Evolutionary conservation across 2,888 invertebrate genomes (phyloP), one percentile per base, ranked within the genome.

Genomic region (Drosophila affinis): DNA sequence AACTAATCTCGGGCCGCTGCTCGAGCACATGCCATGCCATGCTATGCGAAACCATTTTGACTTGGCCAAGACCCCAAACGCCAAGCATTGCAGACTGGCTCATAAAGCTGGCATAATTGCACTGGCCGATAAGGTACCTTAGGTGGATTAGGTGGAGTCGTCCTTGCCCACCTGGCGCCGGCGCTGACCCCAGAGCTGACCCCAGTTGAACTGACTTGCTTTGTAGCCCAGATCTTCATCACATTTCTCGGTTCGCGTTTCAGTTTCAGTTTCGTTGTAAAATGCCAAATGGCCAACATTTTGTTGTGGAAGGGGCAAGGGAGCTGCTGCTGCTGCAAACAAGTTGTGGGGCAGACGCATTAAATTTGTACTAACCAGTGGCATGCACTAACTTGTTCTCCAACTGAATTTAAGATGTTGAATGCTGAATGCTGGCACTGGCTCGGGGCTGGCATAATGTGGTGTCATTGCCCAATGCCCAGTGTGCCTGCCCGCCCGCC

Each of bases 51-150:
- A 65, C 44, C 64, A 46, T 64, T 68, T 71, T 55, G 72, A 72
- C 76, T 61, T 62, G 79, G 74, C 77, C 79, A 75, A 77, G 79
- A 81, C 79, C 77, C 71, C 76, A 52, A 48, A 70, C 65, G 57
- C 60, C 61, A 58, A 51, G 39, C 39, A n/a, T 39, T 39, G n/a
- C 39, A 39, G 60, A 63, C 68, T 47, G 47, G 17, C 46, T 47
- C 47, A 18, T 47, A 47, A 47, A 47, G 17, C 47, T 4, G 18
- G 18, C 47, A 18, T 47, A 12, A 47, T 18, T 17, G 39, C 39
- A 39, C 39, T 39, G 39, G 39, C n/a, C n/a, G 39, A 39, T 39
- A 39, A 39, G 39, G 39, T 39, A 39, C 39, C 9, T 12, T 1
- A 18, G 5, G 9, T 18, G 3, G 9, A 17, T 9, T 17, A 18